phyloP scores from a whole-genome alignment of 2,888 invertebrate species.

The Odontocolon sp. region DNA sequence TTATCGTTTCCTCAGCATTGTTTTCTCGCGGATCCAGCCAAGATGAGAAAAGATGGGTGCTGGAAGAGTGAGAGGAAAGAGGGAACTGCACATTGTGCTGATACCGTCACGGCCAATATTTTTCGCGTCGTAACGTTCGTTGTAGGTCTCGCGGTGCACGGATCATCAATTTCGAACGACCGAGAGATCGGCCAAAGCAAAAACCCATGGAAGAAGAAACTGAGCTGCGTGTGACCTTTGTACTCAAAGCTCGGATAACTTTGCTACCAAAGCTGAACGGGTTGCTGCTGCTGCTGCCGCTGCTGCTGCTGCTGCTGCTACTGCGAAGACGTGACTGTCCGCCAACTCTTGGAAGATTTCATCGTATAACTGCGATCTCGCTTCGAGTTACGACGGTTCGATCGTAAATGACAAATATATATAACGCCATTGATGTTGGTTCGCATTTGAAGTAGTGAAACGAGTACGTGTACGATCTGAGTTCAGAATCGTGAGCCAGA shows the following conservation, averaged over 20 bases:
- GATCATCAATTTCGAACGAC: conserved; percentile 57
- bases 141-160: conserved; percentile 29
- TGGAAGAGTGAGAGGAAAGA: conserved; percentile 2
- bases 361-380: conserved; percentile 20
- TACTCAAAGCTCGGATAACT: neutral
- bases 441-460: neutral
- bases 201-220: neutral
- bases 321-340: conserved; percentile 15
- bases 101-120: conserved; percentile 52
- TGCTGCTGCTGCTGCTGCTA: too few species aligned
- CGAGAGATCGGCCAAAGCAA: conserved; percentile 13
- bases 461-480: neutral
- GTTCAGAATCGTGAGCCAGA: neutral
- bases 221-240: conserved; percentile 28
- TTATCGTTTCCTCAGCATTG: conserved; percentile 56
- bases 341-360: conserved; percentile 32
- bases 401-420: conserved; percentile 43
- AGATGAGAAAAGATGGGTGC: conserved; percentile 35
- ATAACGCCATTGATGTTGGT: conserved; percentile 1
- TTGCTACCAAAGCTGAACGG: neutral
- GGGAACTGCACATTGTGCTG: conserved; percentile 36
- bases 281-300: too few species aligned
- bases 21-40: conserved; percentile 52
- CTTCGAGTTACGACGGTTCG: conserved; percentile 18
- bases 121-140: conserved; percentile 51